These are phyloP conservation scores for Eptatretus burgeri DNA, from an alignment of 2,113 vertebrate species.

Conservation along the genomic window DNA sequence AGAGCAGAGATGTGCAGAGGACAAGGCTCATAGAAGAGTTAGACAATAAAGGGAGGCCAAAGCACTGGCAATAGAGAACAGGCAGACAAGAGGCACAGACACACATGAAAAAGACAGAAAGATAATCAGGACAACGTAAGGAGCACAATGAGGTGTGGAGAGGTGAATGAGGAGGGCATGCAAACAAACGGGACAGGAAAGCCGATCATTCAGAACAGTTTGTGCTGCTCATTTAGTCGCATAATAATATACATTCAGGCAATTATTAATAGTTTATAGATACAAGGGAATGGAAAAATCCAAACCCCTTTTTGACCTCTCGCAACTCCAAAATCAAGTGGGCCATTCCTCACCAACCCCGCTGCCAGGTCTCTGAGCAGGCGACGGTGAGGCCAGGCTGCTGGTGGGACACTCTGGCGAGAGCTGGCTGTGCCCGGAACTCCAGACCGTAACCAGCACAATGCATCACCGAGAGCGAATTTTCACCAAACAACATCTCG, in stretches of 20 bases:
- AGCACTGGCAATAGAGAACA: too few species aligned
- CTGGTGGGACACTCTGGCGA: slow-evolving; percentile 59
- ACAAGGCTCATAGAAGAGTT: too few species aligned
- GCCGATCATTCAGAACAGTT: not conserved
- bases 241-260: not conserved
- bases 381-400: slow-evolving; percentile 65
- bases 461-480: slow-evolving; percentile 57
- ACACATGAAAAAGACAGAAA: too few species aligned
- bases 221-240: too few species aligned
- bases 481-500: slow-evolving; percentile 96
- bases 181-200: too few species aligned
- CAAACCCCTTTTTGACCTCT: not conserved
- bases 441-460: slow-evolving; percentile 51
- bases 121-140: too few species aligned
- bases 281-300: not conserved
- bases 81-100: too few species aligned
- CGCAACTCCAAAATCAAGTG: not conserved
- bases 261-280: not conserved
- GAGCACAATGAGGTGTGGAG: too few species aligned
- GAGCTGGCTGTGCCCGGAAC: slow-evolving; percentile 63
- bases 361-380: slow-evolving; percentile 85
- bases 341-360: slow-evolving; percentile 36
- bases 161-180: too few species aligned
- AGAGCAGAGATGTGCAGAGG: too few species aligned
- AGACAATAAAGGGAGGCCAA: too few species aligned